Base-by-base conservation (phyloP, 2,113 vertebrate species). In the Cardinalis cardinalis region DNA sequence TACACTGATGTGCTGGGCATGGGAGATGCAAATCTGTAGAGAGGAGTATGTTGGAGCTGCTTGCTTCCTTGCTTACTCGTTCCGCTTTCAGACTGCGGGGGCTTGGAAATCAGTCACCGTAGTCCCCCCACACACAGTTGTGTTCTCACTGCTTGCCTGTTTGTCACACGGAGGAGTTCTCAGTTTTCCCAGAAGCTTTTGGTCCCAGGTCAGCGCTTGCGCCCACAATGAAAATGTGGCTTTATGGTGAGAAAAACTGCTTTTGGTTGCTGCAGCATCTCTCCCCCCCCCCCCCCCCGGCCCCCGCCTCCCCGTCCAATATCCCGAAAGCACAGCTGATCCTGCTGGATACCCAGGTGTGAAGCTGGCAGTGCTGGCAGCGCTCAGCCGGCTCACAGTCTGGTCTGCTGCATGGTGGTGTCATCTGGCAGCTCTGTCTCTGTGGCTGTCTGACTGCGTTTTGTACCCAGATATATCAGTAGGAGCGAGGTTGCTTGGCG, bases 91-190 rank as follows among this genome's bases (percentile, higher is more conserved):
- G 73, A 43, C 70, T 51, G n/a, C 9, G 73, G 69, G 51, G 56
- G 55, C 56, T 84, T 69, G 63, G 58, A 61, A 79, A 60, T 24
- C 26, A 43, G 34, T 71, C 36, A 1, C 60, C 2, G 4, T 69
- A 9, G 2, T 79, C 29, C 16, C 25, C 53, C 23, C 5, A 0
- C 5, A 0, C 1, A 2, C 5, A 1, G 32, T 10, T 31, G 7
- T 41, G 28, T 69, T 89, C 71, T 75, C 26, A 2, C 32, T 19
- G 65, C 58, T 84, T 3, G 3, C 8, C 2, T 38, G 18, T 64
- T 58, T 65, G 48, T 79, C 40, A 18, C 20, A 36, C 15, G 46
- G 58, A 59, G 70, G 44, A 53, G n/a, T 52, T 79, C 68, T 80
- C 25, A 2, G 52, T 53, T 80, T 46, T 86, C 76, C 52, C 70